Conservation (phyloP, 1,140 invertebrate genomes). For the Paralvinella palmiformis region DNA sequence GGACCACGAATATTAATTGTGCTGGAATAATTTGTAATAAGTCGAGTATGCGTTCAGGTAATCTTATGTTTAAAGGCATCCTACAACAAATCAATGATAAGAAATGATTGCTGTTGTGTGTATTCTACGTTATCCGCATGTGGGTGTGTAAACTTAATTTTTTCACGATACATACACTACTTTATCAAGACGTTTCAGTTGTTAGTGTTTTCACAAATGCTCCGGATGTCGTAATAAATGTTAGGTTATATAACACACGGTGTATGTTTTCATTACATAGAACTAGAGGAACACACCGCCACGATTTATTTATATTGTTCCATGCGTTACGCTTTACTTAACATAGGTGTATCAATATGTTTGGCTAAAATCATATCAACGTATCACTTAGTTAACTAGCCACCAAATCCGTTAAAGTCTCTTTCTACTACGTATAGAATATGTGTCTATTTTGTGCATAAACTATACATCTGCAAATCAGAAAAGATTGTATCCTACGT, state of each 20-base stretch:
- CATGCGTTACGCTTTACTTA: not conserved
- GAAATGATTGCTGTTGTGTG: not conserved
- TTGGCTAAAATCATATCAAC: not conserved
- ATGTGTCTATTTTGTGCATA: not conserved
- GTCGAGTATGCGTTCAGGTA: too few relatives aligned
- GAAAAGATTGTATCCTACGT: not conserved
- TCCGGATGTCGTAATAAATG: not conserved
- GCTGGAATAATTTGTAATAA: not conserved
- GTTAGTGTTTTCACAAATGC: slow-evolving; percentile 1
- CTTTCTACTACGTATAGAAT: not conserved
- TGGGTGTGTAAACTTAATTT: not conserved
- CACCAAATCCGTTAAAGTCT: not conserved
- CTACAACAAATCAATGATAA: not conserved
- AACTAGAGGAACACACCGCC: too few relatives aligned
- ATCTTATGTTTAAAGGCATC: not conserved
- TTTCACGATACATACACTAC: not conserved
- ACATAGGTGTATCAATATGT: not conserved
- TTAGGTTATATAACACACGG: not conserved
- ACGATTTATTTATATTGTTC: not conserved
- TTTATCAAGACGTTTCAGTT: not conserved
- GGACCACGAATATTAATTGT: not conserved
- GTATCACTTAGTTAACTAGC: not conserved
- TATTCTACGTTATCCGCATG: not conserved
- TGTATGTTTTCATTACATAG: not conserved
- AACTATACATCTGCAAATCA: not conserved